Base-by-base conservation (phyloP, 2,888 invertebrate genomes). In the Lasius fuliginosus region DNA sequence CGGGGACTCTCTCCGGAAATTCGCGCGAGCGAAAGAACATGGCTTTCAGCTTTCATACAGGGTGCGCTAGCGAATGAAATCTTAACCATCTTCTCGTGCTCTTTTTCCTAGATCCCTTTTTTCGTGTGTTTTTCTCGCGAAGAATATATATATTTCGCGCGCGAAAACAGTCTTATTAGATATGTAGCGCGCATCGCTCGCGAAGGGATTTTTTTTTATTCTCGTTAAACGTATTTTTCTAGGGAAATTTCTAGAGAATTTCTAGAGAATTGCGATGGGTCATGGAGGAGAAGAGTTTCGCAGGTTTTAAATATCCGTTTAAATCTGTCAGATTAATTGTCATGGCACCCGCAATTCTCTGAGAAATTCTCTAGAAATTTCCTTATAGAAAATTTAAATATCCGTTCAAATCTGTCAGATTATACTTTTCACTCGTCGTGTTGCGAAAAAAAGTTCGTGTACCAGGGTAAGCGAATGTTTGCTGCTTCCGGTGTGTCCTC, bases 401-500 rank as follows among this genome's bases (percentile, higher is more conserved):
- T 36, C 62, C 8, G 1, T 18, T 49, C 18, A 5, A 62, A 62
- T 62, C 6, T 30, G 60, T 15, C 30, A 15, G 30, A 30, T 60
- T 60, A 23, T 60, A 23, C 23, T 23, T 23, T 23, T 23, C 23
- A 23, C 0, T 36, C 5, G 36, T 36, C 30, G 30, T 1, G 46
- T 46, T 12, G 46, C 46, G 46, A 46, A 46, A 46, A 46, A 46
- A 46, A 46, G 33, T 33, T 15, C 42, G 18, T 15, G 69, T 42
- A 40, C 15, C 23, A 18, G 33, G 60, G 30, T 27, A 60, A 69
- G 79, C 79, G 8, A 33, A 69, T 79, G 73, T 46, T 49, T 46
- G 71, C 33, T 49, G 46, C 71, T 79, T 79, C 71, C 79, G 56
- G 76, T n/a, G 76, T 40, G 67, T 56, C 49, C 15, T 36, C 65